These are phyloP conservation scores for Mythimna albipuncta DNA, from an alignment of 2,888 invertebrate genomes.

Conservation along the genomic window DNA sequence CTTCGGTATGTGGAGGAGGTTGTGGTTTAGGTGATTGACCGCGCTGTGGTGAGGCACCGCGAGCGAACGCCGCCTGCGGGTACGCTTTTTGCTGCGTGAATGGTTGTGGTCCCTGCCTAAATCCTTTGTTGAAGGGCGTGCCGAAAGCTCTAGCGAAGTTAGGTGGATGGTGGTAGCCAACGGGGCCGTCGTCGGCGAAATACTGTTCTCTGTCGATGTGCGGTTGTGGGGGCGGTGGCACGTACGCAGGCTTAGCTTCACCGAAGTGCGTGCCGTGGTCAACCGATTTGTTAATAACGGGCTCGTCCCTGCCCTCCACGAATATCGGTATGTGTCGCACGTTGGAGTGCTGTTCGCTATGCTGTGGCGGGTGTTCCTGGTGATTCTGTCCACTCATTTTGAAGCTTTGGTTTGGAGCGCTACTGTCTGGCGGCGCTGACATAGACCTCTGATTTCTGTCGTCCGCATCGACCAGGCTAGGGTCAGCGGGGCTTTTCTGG, in stretches of 20 bases:
- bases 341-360: conserved; percentile 84
- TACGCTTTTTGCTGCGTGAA: conserved; percentile 88
- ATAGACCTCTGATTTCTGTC: conserved; percentile 93
- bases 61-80: conserved; percentile 81
- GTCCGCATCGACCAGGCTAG: conserved; percentile 88
- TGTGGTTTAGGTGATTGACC: conserved; percentile 85
- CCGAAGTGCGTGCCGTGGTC: conserved; percentile 81
- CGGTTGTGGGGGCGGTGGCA: conserved; percentile 76
- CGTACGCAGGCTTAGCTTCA: conserved; percentile 80
- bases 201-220: conserved; percentile 86
- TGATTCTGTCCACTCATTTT: conserved; percentile 83
- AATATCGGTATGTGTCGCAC: conserved; percentile 97
- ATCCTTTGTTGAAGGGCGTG: conserved; percentile 81
- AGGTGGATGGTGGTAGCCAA: conserved; percentile 82
- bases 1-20: conserved; percentile 77
- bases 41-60: conserved; percentile 83
- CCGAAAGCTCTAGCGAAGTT: conserved; percentile 87
- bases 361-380: conserved; percentile 71
- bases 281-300: conserved; percentile 92
- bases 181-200: conserved; percentile 82
- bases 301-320: conserved; percentile 96
- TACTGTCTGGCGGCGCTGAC: conserved; percentile 94
- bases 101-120: conserved; percentile 85
- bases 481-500: conserved; percentile 91
- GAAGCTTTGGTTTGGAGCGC: conserved; percentile 71